A percentile compares a stretch with the other conserved stretches of the same genome.
Conservation (phyloP, 2,113 vertebrate species). For the Psittacus erithacus region DNA sequence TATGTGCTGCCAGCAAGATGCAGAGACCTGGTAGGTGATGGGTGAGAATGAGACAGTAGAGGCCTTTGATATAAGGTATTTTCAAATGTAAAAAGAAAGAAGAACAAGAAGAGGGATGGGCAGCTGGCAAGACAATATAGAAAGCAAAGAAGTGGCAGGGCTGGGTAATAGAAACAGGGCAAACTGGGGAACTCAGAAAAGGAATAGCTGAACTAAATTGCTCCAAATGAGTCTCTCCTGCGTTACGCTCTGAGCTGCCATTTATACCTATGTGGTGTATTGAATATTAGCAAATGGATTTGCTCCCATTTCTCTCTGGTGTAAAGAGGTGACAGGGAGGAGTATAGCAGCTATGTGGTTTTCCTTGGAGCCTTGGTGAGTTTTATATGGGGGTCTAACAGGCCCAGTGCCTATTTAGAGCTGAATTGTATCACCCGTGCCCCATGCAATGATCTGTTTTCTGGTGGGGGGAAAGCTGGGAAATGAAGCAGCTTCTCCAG, state of each 20-base stretch:
- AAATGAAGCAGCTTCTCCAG: conserved; percentile 52
- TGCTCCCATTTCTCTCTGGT: neutral
- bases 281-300: conserved; percentile 18
- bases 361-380: conserved; percentile 7
- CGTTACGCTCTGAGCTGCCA: neutral
- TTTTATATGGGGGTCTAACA: conserved; percentile 50
- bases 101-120: neutral
- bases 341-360: neutral
- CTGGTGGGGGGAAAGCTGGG: conserved; percentile 15
- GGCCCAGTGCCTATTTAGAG: conserved; percentile 28
- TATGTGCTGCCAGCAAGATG: rapidly evolving
- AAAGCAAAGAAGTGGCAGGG: neutral
- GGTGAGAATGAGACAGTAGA: neutral
- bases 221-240: conserved; percentile 31
- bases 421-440: neutral
- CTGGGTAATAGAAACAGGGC: neutral
- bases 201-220: conserved; percentile 39
- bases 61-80: neutral
- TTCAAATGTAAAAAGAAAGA: neutral
- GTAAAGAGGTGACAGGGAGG: neutral
- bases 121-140: neutral
- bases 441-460: conserved; percentile 34
- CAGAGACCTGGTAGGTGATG: neutral
- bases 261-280: neutral
- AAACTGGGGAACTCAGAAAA: neutral